These are phyloP conservation scores for Zaprionus gabonicus DNA, from an alignment of 1,140 invertebrate genomes.

Conservation along the genomic window DNA sequence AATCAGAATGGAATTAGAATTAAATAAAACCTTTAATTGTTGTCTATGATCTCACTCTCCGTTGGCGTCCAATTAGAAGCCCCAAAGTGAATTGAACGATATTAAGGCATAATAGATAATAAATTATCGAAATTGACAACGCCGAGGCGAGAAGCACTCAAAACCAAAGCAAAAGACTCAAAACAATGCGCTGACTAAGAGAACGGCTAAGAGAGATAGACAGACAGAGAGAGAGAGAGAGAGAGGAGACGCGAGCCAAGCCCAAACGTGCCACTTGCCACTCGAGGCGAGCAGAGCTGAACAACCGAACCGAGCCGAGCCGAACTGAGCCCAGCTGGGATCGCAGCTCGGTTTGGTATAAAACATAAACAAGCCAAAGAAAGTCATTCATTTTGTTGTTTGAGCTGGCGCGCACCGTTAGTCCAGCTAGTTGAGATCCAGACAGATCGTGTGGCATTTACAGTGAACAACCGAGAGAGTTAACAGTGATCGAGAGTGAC, in stretches of 20 bases:
- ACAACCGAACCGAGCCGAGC: not conserved
- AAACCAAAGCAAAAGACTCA: constrained; percentile 9
- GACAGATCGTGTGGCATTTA: constrained; percentile 49
- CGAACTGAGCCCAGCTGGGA: constrained; percentile 1
- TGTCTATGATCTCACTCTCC: not conserved
- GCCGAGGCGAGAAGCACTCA: constrained; percentile 4
- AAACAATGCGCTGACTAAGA: constrained; percentile 28
- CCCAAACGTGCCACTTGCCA: constrained; percentile 41
- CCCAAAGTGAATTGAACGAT: not conserved
- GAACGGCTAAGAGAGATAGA: constrained; percentile 31
- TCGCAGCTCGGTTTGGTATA: constrained; percentile 59
- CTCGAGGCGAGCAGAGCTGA: not conserved
- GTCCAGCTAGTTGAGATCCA: constrained; percentile 32
- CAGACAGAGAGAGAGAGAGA: not conserved
- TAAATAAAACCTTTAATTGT: constrained; percentile 4
- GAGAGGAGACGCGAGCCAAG: not conserved
- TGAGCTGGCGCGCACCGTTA: constrained; percentile 73
- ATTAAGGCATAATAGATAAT: constrained; percentile 20
- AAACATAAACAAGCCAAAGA: constrained; percentile 80
- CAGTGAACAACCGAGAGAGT: constrained; percentile 43
- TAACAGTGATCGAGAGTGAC: not conserved
- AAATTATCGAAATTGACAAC: constrained; percentile 29
- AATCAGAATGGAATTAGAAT: not conserved
- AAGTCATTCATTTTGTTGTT: constrained; percentile 81
- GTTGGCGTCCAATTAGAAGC: not conserved